Conservation (phyloP, 2,113 vertebrate species). For the Psephotus haematonotus region DNA sequence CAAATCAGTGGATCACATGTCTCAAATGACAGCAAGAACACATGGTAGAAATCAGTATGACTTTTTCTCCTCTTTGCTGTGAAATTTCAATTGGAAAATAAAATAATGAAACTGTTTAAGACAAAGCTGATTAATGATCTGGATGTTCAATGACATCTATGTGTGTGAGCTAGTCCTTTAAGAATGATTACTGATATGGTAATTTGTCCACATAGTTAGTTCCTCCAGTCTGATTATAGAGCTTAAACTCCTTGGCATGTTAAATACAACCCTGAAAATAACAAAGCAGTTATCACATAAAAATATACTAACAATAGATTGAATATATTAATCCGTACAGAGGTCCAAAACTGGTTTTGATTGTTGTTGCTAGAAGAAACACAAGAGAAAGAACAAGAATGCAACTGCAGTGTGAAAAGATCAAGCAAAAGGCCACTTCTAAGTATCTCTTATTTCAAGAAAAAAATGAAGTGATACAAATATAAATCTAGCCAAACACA, state of each 20-base stretch:
- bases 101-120: not conserved
- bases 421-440: not conserved
- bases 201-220: not conserved
- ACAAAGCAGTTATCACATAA: not conserved
- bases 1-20: not conserved
- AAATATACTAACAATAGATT: not conserved
- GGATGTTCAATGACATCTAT: not conserved
- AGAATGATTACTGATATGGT: not conserved
- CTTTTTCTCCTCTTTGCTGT: not conserved
- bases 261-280: conserved; percentile 6
- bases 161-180: not conserved
- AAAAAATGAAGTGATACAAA: not conserved
- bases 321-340: not conserved
- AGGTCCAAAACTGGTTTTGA: not conserved
- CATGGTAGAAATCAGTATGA: not conserved
- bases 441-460: not conserved
- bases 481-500: not conserved
- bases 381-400: not conserved
- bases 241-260: not conserved
- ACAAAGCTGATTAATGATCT: conserved; percentile 1
- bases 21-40: not conserved
- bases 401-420: not conserved
- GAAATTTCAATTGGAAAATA: not conserved
- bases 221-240: not conserved
- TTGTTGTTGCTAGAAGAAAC: not conserved